phyloP scores from a whole-genome alignment of 2,113 vertebrate species.

The Synchiropus splendidus region DNA sequence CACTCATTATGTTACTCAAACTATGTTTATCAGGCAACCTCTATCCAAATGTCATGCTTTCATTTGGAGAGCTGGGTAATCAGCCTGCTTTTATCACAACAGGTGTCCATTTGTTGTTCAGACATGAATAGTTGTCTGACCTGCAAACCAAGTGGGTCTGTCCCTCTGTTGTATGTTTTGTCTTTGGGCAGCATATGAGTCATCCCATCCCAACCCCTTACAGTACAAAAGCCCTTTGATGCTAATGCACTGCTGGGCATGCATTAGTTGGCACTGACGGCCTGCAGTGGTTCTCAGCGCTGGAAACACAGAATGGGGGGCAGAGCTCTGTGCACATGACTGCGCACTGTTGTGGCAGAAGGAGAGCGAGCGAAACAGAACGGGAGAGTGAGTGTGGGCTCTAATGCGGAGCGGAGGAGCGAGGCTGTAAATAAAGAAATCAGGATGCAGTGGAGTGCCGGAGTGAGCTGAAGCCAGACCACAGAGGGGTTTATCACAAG shows the following conservation, averaged over 20 bases:
- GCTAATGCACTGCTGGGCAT: constrained; percentile 14
- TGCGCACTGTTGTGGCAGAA: constrained; percentile 41
- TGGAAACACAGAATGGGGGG: constrained; percentile 26
- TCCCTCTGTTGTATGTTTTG: constrained; percentile 28
- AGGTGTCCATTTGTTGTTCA: too few relatives aligned
- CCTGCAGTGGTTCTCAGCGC: constrained; percentile 47
- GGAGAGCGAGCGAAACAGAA: constrained; percentile 36
- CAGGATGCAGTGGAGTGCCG: constrained; percentile 25
- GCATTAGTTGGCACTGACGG: constrained; percentile 10
- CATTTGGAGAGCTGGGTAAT: too few relatives aligned
- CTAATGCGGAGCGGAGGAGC: constrained; percentile 42
- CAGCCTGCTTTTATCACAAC: too few relatives aligned
- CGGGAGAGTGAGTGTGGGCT: constrained; percentile 31
- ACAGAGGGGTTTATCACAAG: too few relatives aligned
- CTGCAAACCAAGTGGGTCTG: constrained; percentile 14
- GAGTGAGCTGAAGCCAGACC: too few relatives aligned
- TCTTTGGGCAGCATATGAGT: constrained; percentile 32
- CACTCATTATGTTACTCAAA: too few relatives aligned
- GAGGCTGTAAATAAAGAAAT: constrained; percentile 42
- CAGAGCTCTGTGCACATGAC: constrained; percentile 50
- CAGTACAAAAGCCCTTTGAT: constrained; percentile 22
- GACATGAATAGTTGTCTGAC: too few relatives aligned
- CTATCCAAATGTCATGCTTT: too few relatives aligned
- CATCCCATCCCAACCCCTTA: constrained; percentile 12
- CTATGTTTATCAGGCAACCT: too few relatives aligned